Base-by-base conservation (phyloP, 2,888 invertebrate species). In the Netelia inedita region DNA sequence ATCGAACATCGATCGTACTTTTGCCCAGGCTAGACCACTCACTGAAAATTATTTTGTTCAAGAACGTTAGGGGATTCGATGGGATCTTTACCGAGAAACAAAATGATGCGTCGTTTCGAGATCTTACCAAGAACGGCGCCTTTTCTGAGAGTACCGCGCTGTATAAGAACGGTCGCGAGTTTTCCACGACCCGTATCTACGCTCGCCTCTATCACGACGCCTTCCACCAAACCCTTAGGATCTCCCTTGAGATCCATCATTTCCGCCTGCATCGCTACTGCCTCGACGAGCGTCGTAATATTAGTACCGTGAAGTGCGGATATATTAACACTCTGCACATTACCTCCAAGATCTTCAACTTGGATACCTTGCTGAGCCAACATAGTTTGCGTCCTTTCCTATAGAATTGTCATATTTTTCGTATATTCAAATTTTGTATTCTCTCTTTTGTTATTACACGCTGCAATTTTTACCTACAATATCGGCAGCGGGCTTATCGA, bases 401-500 rank as follows among this genome's bases (percentile, higher is more conserved):
- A 89, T 65, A 91, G 91, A 83, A 68, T 16, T 14, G 16, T 53
- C n/a, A 10, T 28, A 46, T 65, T 46, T 53, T 59, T 74, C 71
- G 9, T 59, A 14, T 28, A 23, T 28, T 9, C 2, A 46, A 43
- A 80, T 10, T 1, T 59, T 43, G 3, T 46, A 9, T 10, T 14
- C 53, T 19, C 8, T 19, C 2, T 28, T 28, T 19, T 57, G 57
- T 14, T 19, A 35, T 41, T 41, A 43, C 55, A 19, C 41, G 23
- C n/a, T 55, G 23, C 59, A 83, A 71, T 28, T 53, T 82, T 89
- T 95, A 95, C 96, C 95, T 95, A 98, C 98, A 94, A 98, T 96
- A 95, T 99, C 96, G 85, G 97, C 98, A 92, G 96, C 96, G 82
- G 97, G 97, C 92, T 98, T 98, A 95, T 99, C 99, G 91, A 99